Conservation (phyloP, 2,888 invertebrate genomes). For the Pammene aurita region DNA sequence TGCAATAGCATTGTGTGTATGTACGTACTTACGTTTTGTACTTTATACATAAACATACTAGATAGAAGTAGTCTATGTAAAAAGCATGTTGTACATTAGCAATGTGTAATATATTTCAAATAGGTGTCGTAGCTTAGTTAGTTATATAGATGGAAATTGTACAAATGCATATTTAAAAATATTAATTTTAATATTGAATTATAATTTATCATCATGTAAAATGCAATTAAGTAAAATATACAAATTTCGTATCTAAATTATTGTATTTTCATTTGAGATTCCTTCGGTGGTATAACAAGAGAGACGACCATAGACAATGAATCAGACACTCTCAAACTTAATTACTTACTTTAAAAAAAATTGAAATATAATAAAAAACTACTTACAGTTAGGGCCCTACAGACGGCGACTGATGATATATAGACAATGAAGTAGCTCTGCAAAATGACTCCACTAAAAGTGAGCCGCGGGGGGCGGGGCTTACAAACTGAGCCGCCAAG, state of each 20-base stretch:
- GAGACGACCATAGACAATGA: background rate
- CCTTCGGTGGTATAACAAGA: constrained; percentile 14
- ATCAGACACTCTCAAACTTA: background rate
- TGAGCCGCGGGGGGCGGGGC: no score
- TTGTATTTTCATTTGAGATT: constrained; percentile 32
- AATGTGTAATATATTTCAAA: constrained; percentile 76
- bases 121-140: constrained; percentile 78
- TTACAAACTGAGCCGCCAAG: no score
- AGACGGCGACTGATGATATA: no score
- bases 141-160: constrained; percentile 80
- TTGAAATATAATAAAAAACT: background rate
- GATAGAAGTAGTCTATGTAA: constrained; percentile 72
- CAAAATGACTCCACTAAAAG: no score
- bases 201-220: constrained; percentile 82
- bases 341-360: background rate
- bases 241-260: constrained; percentile 74
- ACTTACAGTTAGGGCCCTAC: no score
- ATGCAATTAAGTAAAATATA: constrained; percentile 82
- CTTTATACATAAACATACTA: constrained; percentile 65
- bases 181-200: constrained; percentile 77
- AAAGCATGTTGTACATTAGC: constrained; percentile 80
- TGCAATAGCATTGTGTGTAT: constrained; percentile 40
- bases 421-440: no score
- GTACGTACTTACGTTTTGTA: constrained; percentile 58
- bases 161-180: constrained; percentile 79